Evolutionary conservation across 2,797 vertebrate genomes (phyloP).

Genomic region (Myotis planiceps): DNA sequence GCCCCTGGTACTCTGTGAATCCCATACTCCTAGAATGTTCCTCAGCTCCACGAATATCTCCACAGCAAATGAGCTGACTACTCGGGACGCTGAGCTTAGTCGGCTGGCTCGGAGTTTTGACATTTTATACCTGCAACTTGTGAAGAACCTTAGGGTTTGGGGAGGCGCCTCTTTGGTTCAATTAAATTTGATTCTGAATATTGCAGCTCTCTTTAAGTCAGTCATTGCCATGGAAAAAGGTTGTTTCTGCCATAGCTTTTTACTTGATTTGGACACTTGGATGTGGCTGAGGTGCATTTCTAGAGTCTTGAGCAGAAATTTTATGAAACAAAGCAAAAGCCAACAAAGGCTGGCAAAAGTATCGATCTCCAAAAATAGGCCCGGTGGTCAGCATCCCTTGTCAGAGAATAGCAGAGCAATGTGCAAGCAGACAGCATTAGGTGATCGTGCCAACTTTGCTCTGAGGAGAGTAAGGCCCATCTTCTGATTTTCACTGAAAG

Average conservation of each 20-base stretch:
- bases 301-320: background rate
- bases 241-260: background rate
- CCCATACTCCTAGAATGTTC: background rate
- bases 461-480: background rate
- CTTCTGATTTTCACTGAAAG: background rate
- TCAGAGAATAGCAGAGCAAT: background rate
- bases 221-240: background rate
- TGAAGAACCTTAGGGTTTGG: background rate
- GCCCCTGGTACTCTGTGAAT: background rate
- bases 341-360: background rate
- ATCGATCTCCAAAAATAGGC: background rate
- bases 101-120: background rate
- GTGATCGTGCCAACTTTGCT: background rate
- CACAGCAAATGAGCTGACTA: background rate
- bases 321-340: constrained; percentile 13
- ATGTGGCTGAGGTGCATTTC: background rate
- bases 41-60: background rate
- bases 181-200: background rate
- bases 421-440: background rate
- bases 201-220: background rate
- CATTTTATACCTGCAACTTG: background rate
- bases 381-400: background rate
- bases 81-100: background rate
- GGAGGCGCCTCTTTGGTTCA: background rate
- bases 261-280: background rate